A percentile compares a stretch with the other conserved stretches of the same genome.
Conservation (phyloP, 2,888 invertebrate genomes). For the Strigamia maritima region DNA sequence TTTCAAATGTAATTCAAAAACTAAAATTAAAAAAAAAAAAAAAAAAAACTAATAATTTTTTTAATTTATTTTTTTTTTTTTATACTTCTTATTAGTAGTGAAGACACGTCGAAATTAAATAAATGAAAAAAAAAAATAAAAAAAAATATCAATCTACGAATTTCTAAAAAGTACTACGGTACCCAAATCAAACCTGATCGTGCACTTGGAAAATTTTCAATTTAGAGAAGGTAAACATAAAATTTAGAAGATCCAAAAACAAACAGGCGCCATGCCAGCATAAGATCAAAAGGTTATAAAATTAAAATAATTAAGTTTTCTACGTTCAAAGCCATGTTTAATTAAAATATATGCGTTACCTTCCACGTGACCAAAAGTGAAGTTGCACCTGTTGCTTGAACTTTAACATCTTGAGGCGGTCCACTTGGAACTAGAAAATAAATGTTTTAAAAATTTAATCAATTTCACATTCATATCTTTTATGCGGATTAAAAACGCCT, state of each 20-base stretch:
- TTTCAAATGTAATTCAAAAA: conserved; percentile 7
- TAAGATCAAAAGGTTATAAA: background rate
- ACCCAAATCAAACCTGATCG: background rate
- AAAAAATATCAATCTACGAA: background rate
- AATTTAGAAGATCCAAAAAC: background rate
- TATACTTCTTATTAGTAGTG: no score
- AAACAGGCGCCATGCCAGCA: background rate
- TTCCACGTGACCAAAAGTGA: conserved; percentile 72
- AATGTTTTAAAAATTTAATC: background rate
- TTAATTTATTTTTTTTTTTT: no score
- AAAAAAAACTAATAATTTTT: background rate
- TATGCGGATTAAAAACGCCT: background rate
- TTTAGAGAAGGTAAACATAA: background rate
- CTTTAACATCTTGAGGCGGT: conserved; percentile 67
- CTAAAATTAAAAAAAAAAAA: background rate
- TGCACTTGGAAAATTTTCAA: conserved; percentile 8
- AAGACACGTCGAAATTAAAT: background rate
- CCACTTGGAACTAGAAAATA: conserved; percentile 64
- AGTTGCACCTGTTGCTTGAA: conserved; percentile 68
- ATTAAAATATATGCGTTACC: conserved; percentile 53
- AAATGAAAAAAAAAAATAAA: background rate
- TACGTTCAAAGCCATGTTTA: background rate
- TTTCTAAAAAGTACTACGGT: background rate
- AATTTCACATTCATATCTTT: background rate
- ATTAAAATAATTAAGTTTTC: background rate